phyloP scores from a whole-genome alignment of 1,140 invertebrate genomes.

The Calliopsis andreniformis region DNA sequence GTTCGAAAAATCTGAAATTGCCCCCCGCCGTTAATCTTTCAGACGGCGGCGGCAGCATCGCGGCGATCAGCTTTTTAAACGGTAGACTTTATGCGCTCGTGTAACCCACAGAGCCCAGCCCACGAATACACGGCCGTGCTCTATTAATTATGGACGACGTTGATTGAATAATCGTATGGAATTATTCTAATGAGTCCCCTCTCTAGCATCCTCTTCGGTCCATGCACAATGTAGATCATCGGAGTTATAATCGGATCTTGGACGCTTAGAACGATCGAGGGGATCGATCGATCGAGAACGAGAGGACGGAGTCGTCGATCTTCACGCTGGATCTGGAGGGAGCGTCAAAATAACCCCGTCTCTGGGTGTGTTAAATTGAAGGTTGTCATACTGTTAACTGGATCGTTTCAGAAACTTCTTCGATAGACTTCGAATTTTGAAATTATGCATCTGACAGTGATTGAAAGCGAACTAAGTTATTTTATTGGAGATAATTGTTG shows the following conservation, averaged over 20 bases:
- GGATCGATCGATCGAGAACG: neutral
- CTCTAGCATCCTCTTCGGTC: neutral
- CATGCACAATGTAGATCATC: neutral
- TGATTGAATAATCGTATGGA: constrained; percentile 43
- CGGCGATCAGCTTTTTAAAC: constrained; percentile 5
- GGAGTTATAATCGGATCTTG: neutral
- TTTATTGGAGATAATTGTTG: no score
- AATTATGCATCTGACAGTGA: no score
- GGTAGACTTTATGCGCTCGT: constrained; percentile 10
- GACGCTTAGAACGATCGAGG: neutral
- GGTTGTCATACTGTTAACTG: no score
- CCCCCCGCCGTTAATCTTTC: constrained; percentile 28
- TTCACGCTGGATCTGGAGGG: neutral
- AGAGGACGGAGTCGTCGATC: neutral
- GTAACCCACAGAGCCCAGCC: neutral
- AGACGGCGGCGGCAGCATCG: neutral
- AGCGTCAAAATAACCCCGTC: neutral
- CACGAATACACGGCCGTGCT: neutral
- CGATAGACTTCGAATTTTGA: no score
- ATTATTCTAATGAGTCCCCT: constrained; percentile 30
- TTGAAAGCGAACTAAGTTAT: no score
- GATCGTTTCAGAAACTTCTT: no score
- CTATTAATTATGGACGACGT: constrained; percentile 37
- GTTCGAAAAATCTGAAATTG: constrained; percentile 34
- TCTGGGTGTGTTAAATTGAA: neutral